Evolutionary conservation across 2,797 vertebrate species (phyloP), one percentile per base, ranked within the genome.

Genomic region (Garrulus glandarius): DNA sequence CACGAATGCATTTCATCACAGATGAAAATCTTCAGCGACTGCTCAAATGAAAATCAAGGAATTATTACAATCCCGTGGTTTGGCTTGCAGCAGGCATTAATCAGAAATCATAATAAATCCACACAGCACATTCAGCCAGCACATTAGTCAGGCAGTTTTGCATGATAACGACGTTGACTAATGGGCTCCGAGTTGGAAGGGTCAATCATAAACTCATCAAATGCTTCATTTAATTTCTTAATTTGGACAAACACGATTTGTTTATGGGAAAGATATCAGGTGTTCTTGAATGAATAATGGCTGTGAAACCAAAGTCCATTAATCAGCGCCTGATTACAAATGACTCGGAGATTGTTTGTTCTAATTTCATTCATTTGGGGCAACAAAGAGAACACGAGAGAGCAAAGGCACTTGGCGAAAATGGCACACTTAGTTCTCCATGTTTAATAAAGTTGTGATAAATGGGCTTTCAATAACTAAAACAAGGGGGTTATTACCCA

Each of bases 191-290:
- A 98, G 98, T 98, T 98, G 97, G 99, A 98, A 98, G 98, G 99
- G 99, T 99, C 99, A 99, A 99, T 99, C 99, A 99, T 99, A 99
- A 99, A 99, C 99, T 99, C 99, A 99, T 99, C 99, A 99, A 99
- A 99, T 98, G 99, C 99, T 99, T 99, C 99, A 99, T 99, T 99
- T 99, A 98, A 99, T 99, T 99, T 99, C 99, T 99, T 99, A 99
- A 99, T 99, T 99, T 99, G 99, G 99, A 99, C 99, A 99, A 99
- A 99, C 99, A 99, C 98, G 98, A 99, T 99, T 99, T 99, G 99
- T 99, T 99, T 99, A 99, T 99, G 99, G 98, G 99, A 99, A 99
- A 98, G 99, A 99, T 99, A 99, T 99, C 99, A 99, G 99, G 99
- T 99, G 99, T 99, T 99, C 98, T 96, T 98, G 99, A 99, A 99